phyloP scores from a whole-genome alignment of 2,888 invertebrate genomes.

The Oasisia sp. region DNA sequence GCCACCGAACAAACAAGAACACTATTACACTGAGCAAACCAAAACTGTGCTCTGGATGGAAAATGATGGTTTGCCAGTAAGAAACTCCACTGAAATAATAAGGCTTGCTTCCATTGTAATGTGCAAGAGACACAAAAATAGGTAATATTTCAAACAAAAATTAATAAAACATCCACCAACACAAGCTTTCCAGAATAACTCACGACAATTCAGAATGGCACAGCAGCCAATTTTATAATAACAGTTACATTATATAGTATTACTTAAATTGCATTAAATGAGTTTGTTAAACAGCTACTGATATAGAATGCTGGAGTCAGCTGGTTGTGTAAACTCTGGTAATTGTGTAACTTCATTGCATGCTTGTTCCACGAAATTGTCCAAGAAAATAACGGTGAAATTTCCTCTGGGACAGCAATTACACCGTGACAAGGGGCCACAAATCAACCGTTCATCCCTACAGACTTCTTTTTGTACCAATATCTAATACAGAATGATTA shows the following conservation, averaged over 20 bases:
- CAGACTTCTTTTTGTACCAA: not conserved
- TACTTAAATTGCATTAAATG: not conserved
- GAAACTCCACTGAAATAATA: not conserved
- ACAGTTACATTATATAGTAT: not conserved
- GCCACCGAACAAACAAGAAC: not conserved
- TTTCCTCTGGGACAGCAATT: not conserved
- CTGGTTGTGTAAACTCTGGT: not conserved
- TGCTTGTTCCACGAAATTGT: not conserved
- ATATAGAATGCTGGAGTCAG: not conserved
- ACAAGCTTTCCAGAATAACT: not conserved
- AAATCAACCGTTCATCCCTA: not conserved
- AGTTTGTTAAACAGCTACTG: not conserved
- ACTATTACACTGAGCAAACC: not conserved
- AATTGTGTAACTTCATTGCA: not conserved
- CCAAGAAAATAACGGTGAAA: not conserved
- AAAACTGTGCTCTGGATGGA: not conserved
- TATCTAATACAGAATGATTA: slow-evolving; percentile 10
- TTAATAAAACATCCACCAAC: not conserved
- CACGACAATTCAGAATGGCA: not conserved
- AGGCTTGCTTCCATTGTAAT: not conserved
- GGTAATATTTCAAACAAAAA: not conserved
- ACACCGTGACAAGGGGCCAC: not conserved
- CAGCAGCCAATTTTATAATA: not conserved
- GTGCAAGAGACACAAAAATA: not conserved
- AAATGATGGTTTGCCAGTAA: not conserved